Base-by-base conservation (phyloP, 2,113 vertebrate species). In the Onychostruthus taczanowskii region DNA sequence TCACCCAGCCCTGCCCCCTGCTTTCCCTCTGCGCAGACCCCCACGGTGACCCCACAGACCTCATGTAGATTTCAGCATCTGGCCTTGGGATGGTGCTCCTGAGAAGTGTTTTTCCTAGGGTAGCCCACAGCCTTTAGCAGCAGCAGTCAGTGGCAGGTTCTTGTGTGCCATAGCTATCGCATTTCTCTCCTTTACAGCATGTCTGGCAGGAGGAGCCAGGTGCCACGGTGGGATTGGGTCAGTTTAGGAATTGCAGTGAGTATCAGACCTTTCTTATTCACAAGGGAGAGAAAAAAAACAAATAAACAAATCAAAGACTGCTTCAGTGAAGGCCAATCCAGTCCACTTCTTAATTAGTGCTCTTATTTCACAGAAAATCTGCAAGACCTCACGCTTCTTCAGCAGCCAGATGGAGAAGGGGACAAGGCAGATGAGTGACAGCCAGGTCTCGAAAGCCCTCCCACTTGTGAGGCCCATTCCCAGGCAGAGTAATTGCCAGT, bases 401-500 rank as follows among this genome's bases (percentile, higher is more conserved):
- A 0, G 53, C 64, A 95, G 76, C 33, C 85, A 82, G 75, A 68
- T 55, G 66, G 81, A 91, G 67, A 88, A 86, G n/a, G 59, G 49
- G 63, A 86, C 1, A 9, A 87, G 59, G 49, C 78, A 74, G 85
- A 77, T 78, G 70, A 91, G 63, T 5, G 18, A 78, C 83, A 84
- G 69, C 44, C 80, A 58, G 73, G 76, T 67, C 91, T 89, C 30
- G 0, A 93, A 95, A 80, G 74, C 74, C 52, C 59, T 55, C 50
- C 47, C 7, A 3, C 46, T 74, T 61, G 24, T 7, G 10, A 92
- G 69, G 69, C 91, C 76, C 81, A 77, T 90, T 95, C 80, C 85
- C 85, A 85, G 78, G 58, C 67, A 94, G 46, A 85, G n/a, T 94
- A 94, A 95, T 94, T 95, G 88, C 70, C 85, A 96, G 70, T 93